These are phyloP conservation scores for Pomacea maculata DNA, from an alignment of 1,140 invertebrate species.

Conservation along the genomic window DNA sequence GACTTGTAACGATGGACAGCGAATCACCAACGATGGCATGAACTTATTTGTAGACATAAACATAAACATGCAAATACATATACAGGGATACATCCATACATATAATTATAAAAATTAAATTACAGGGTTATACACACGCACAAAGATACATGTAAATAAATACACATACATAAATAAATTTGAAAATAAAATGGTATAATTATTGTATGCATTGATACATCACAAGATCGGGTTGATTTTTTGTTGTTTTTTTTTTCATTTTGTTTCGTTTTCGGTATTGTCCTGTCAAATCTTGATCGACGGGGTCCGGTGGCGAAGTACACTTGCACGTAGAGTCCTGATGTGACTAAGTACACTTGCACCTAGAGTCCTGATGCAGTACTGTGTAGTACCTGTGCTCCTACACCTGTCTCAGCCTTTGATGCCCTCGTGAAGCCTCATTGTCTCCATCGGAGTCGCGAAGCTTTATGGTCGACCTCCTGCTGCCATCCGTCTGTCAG, in stretches of 20 bases:
- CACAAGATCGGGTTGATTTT: not conserved
- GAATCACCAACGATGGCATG: not conserved
- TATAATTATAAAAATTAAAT: not conserved
- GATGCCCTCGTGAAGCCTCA: too few relatives aligned
- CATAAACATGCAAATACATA: not conserved
- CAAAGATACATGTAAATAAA: not conserved
- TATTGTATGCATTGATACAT: not conserved
- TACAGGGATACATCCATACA: not conserved
- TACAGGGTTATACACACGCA: not conserved
- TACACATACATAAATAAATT: not conserved
- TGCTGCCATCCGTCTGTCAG: not conserved
- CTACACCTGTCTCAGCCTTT: too few relatives aligned
- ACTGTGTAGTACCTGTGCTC: too few relatives aligned
- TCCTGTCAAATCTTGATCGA: constrained; percentile 4
- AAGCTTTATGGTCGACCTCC: too few relatives aligned
- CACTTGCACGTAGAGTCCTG: not conserved
- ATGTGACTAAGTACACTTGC: not conserved
- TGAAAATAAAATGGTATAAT: not conserved
- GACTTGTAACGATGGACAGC: not conserved
- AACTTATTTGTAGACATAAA: not conserved
- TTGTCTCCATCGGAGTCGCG: too few relatives aligned
- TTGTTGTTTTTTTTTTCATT: not conserved
- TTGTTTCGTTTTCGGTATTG: constrained; percentile 7
- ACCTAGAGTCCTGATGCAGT: not conserved
- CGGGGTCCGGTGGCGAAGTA: not conserved